phyloP scores from a whole-genome alignment of 2,113 vertebrate genomes.

The Podarcis raffonei region DNA sequence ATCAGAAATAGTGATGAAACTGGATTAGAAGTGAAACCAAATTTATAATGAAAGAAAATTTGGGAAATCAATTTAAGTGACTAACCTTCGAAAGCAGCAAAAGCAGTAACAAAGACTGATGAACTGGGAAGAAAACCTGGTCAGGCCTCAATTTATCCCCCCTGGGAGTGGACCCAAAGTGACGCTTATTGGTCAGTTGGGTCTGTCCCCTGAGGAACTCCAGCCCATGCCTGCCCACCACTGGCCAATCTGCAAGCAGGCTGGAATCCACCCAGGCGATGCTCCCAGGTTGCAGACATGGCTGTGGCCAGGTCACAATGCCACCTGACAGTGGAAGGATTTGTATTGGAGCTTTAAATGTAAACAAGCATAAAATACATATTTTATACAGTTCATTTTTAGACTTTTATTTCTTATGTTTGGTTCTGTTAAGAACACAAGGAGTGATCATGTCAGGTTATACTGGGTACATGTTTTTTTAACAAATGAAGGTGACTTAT shows the following conservation, averaged over 20 bases:
- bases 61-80: not conserved
- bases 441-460: not conserved
- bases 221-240: no score
- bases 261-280: no score
- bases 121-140: not conserved
- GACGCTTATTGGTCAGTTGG: no score
- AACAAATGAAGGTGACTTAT: not conserved
- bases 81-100: accelerated
- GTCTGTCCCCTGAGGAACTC: not conserved
- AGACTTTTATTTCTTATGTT: accelerated
- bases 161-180: no score
- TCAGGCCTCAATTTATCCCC: no score
- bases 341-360: not conserved
- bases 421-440: accelerated
- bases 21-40: not conserved
- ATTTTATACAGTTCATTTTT: not conserved
- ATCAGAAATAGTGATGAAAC: not conserved
- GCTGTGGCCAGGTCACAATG: no score
- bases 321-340: no score
- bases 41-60: not conserved
- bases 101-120: not conserved
- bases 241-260: no score
- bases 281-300: no score
- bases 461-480: accelerated
- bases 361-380: slow-evolving; percentile 20